phyloP scores from a whole-genome alignment of 2,888 invertebrate species.

The Tetanocera ferruginea region DNA sequence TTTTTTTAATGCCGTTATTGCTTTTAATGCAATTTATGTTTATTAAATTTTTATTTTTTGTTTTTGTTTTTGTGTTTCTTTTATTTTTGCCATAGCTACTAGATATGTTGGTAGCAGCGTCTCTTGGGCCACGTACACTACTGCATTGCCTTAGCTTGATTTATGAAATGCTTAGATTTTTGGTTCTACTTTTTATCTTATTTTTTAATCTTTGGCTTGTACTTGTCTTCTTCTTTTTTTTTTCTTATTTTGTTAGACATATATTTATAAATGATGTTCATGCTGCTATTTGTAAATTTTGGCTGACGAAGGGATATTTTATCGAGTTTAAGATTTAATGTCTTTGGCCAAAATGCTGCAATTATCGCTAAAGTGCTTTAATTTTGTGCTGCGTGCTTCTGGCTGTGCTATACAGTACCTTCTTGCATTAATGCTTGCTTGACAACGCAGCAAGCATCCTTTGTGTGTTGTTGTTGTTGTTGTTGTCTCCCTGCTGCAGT shows the following conservation, averaged over 20 bases:
- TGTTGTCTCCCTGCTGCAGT: neutral
- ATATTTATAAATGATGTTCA: neutral
- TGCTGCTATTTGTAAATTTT: neutral
- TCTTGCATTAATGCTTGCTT: no score
- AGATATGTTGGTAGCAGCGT: neutral
- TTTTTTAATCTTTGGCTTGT: neutral
- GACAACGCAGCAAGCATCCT: neutral
- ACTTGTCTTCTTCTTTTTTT: neutral
- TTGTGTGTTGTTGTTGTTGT: neutral
- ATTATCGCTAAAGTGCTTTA: no score
- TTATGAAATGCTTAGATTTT: slow-evolving; percentile 4
- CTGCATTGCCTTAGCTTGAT: neutral
- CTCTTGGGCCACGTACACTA: neutral
- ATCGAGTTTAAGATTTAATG: neutral
- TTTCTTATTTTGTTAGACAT: neutral
- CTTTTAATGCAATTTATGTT: slow-evolving; percentile 28
- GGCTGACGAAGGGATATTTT: slow-evolving; percentile 3
- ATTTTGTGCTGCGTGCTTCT: no score
- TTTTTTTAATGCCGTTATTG: neutral
- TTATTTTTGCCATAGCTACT: neutral
- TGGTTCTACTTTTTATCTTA: neutral
- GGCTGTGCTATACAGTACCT: no score
- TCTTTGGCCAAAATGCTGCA: neutral
- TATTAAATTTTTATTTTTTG: slow-evolving; percentile 7
- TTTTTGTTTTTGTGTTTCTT: neutral